Evolutionary conservation across 2,888 invertebrate species (phyloP), one percentile per base, ranked within the genome.

Genomic region (Ormyrus thymus): DNA sequence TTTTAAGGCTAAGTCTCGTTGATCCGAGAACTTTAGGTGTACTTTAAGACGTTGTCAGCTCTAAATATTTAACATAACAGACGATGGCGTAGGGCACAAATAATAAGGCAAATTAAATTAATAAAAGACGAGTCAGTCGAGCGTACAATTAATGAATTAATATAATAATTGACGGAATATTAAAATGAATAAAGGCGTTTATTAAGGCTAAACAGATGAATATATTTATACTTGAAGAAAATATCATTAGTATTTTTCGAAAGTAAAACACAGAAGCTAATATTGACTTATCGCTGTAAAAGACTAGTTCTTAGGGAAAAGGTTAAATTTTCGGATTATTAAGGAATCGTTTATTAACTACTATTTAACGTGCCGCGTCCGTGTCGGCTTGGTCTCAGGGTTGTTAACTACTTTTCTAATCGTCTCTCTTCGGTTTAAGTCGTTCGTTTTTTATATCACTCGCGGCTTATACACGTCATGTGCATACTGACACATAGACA

Each of bases 191-290:
- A 65, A 78, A 75, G 75, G 68, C 61, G 76, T 69, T 76, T 78
- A 78, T 78, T 78, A 81, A 79, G 79, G 74, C 70, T 76, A 77
- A 76, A 77, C 79, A 79, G 78, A 81, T 78, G 69, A 86, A 86
- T 86, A 86, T 89, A 87, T 87, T 86, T 88, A 87, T 87, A 88
- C 85, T 87, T 85, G 86, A 87, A 80, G 84, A 85, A 75, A 80
- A 87, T 87, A 86, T 87, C 85, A 86, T 87, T 87, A 87, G 84
- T 89, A 87, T 87, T 88, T 87, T 87, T 87, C 85, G 87, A 86
- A 76, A 73, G 73, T 68, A 77, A 72, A 62, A 86, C 84, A 84
- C 81, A 84, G 82, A 83, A 83, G 83, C 84, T 78, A 82, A 84
- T 85, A 86, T 86, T 85, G 82, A 83, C 86, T 87, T 86, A 86